Evolutionary conservation across 2,888 invertebrate species (phyloP), one percentile per base, ranked within the genome.

Genomic region (Chalcosyrphus nemorum): DNA sequence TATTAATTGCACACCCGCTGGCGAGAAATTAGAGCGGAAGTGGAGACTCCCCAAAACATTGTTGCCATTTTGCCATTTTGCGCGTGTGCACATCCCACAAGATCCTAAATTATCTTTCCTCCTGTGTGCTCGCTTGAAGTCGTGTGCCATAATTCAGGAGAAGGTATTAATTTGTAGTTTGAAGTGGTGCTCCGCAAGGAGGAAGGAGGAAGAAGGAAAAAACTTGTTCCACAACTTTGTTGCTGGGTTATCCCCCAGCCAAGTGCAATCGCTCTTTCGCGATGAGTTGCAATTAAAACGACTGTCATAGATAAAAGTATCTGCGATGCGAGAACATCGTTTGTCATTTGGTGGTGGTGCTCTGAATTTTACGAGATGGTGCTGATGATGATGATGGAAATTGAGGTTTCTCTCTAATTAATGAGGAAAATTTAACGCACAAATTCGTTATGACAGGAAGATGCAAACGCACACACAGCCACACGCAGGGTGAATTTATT

Each of bases 291-390:
- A 84, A 84, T 84, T 84, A 84, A 84, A 84, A 84, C 75, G 74
- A 70, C 84, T 84, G 82, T 82, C 82, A 82, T 77, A 77, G 77
- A 82, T 82, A 82, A 84, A 84, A 84, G 80, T 84, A 84, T 84
- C 84, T n/a, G 56, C 74, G 80, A 84, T 80, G 80, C 63, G 78
- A 80, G 65, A 80, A 70, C 80, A 59, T 80, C 74, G 65, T 80
- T 84, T 75, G 78, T 84, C 78, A 78, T 52, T n/a, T n/a, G n/a
- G n/a, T 63, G 82, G 19, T 78, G 57, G 66, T 61, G 72, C 71
- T 17, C 65, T 35, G 24, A 52, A 29, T 56, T n/a, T 70, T 6
- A 17, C 13, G 21, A 32, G 6, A 47, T 41, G 63, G 57, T 17
- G 50, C 19, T 9, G 2, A 5, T 24, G 63, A 66, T 56, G 82